Conservation (phyloP, 2,797 vertebrate species). For the Hirundo rustica region DNA sequence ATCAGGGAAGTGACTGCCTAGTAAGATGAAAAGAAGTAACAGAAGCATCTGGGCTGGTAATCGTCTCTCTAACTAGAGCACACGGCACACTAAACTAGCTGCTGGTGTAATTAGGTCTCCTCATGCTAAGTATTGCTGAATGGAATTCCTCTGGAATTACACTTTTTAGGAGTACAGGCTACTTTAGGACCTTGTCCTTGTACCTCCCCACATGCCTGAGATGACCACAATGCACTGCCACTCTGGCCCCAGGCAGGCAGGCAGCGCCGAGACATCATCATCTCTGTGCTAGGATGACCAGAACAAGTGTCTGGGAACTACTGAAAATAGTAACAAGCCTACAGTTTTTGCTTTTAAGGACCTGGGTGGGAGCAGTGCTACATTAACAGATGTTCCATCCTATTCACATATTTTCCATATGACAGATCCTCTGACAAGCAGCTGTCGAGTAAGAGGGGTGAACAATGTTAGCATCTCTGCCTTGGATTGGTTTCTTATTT, state of each 20-base stretch:
- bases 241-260: constrained; percentile 1
- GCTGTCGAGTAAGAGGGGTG: constrained; percentile 54
- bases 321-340: constrained; percentile 46
- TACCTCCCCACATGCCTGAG: constrained; percentile 1
- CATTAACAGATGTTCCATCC: constrained; percentile 36
- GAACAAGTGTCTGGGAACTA: constrained; percentile 40
- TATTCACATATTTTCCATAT: constrained; percentile 56
- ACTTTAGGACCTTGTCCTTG: constrained; percentile 3
- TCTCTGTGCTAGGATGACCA: background rate
- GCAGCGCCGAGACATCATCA: background rate
- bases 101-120: constrained; percentile 16
- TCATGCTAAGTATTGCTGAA: background rate
- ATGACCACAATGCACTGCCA: background rate
- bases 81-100: background rate
- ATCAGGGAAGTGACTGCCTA: background rate
- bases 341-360: constrained; percentile 38
- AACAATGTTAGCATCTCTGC: background rate
- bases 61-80: constrained; percentile 1
- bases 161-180: constrained; percentile 35
- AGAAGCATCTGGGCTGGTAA: constrained; percentile 24
- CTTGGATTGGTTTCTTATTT: constrained; percentile 36
- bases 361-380: background rate
- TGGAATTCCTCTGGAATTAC: constrained; percentile 50
- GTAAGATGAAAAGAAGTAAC: constrained; percentile 11
- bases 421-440: constrained; percentile 51